Percentiles rank a stretch among this genome's conserved stretches.
These are phyloP conservation scores for Syngnathus acus DNA, from an alignment of 2,797 vertebrate species.

Conservation along the genomic window DNA sequence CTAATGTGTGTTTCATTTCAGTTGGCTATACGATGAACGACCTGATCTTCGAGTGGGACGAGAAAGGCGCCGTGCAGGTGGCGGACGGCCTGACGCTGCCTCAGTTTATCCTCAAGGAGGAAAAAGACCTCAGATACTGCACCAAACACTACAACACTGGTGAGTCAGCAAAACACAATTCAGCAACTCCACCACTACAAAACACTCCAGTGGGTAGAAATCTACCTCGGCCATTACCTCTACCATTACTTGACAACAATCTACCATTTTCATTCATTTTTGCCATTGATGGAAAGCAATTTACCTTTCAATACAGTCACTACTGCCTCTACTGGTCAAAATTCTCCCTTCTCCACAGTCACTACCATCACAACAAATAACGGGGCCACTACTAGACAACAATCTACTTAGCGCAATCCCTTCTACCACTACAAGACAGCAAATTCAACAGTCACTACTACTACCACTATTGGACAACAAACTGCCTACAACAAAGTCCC, in stretches of 20 bases:
- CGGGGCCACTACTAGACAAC: too few species aligned
- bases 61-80: conserved; percentile 93
- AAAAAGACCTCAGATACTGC: conserved; percentile 96
- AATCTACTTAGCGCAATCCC: too few species aligned
- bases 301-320: not conserved
- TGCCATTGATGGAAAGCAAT: too few species aligned
- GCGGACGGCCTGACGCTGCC: conserved; percentile 91
- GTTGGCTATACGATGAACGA: conserved; percentile 99
- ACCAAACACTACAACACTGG: conserved; percentile 99
- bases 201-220: not conserved
- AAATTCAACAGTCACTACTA: not conserved
- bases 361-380: too few species aligned
- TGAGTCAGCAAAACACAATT: conserved; percentile 44
- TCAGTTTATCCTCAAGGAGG: conserved; percentile 96
- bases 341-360: not conserved
- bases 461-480: not conserved
- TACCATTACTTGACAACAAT: not conserved
- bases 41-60: conserved; percentile 98
- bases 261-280: not conserved
- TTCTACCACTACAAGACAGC: too few species aligned
- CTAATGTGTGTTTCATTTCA: conserved; percentile 39
- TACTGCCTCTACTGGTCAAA: too few species aligned
- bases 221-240: not conserved
- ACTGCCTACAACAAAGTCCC: not conserved
- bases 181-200: not conserved